Percentiles rank a stretch among this genome's conserved stretches.
Evolutionary conservation across 2,888 invertebrate species (phyloP).

Genomic region (Sesia bembeciformis): DNA sequence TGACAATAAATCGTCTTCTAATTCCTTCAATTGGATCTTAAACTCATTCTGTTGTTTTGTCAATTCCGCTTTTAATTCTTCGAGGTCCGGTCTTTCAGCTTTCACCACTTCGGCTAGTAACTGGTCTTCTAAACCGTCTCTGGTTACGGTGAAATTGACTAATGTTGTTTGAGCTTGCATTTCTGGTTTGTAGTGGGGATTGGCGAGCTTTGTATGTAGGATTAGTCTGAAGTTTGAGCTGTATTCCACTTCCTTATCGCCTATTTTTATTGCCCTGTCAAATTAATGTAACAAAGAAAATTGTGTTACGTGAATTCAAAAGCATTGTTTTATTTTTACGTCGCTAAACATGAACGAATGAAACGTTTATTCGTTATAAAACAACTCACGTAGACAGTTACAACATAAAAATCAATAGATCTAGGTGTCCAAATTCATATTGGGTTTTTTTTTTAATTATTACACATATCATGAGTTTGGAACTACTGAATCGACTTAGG

Average conservation of each 20-base stretch:
- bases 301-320: background rate
- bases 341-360: too few species aligned
- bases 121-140: slow-evolving; percentile 97
- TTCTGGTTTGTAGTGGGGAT: slow-evolving; percentile 98
- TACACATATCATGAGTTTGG: too few species aligned
- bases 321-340: background rate
- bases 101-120: slow-evolving; percentile 96
- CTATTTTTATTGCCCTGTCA: slow-evolving; percentile 92
- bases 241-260: slow-evolving; percentile 97
- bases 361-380: background rate
- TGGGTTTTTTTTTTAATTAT: too few species aligned
- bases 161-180: slow-evolving; percentile 98
- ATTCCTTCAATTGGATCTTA: slow-evolving; percentile 92
- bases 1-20: slow-evolving; percentile 94
- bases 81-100: slow-evolving; percentile 96
- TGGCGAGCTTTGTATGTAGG: slow-evolving; percentile 95
- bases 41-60: slow-evolving; percentile 98
- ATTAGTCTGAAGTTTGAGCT: slow-evolving; percentile 89
- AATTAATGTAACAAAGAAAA: background rate
- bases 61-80: slow-evolving; percentile 93
- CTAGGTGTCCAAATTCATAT: too few species aligned
- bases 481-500: too few species aligned
- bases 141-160: slow-evolving; percentile 97
- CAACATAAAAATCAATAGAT: too few species aligned
- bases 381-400: background rate